These are phyloP conservation scores for Brachyptera putata DNA, from an alignment of 2,888 invertebrate species.

Conservation along the genomic window DNA sequence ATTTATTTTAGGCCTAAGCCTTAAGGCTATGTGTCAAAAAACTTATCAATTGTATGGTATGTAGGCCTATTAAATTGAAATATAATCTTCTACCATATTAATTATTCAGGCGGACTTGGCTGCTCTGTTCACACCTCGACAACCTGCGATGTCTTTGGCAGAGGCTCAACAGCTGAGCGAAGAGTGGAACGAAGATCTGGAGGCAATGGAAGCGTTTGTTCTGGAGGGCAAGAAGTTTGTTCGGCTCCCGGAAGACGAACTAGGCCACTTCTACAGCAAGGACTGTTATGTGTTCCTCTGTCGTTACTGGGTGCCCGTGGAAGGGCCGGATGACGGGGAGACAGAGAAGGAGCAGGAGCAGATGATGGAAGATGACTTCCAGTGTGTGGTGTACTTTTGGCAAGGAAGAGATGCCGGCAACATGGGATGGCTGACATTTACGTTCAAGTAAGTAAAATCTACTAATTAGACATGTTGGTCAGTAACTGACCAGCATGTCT, in stretches of 20 bases:
- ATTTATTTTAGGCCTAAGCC: no score
- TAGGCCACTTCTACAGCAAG: constrained; percentile 85
- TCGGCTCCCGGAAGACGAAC: constrained; percentile 90
- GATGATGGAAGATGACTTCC: constrained; percentile 64
- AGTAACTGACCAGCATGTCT: no score
- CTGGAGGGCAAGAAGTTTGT: constrained; percentile 96
- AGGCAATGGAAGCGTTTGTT: constrained; percentile 96
- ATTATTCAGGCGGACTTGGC: constrained; percentile 85
- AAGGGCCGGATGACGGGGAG: constrained; percentile 53
- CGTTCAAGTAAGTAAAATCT: constrained; percentile 73
- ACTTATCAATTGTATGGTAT: no score
- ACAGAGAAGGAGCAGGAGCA: constrained; percentile 24
- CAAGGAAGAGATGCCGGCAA: constrained; percentile 95
- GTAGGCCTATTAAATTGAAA: no score
- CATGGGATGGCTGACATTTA: constrained; percentile 99
- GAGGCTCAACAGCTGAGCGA: constrained; percentile 87
- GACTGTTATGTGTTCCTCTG: constrained; percentile 99
- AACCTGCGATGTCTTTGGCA: constrained; percentile 75
- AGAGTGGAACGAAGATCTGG: constrained; percentile 98
- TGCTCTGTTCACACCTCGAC: constrained; percentile 91
- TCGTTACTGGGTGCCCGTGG: constrained; percentile 82
- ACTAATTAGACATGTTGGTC: no score
- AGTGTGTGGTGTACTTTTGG: constrained; percentile 99
- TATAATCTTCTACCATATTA: no score
- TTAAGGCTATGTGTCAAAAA: no score